Evolutionary conservation across 2,888 invertebrate species (phyloP).

Genomic region (Lapara coniferarum): DNA sequence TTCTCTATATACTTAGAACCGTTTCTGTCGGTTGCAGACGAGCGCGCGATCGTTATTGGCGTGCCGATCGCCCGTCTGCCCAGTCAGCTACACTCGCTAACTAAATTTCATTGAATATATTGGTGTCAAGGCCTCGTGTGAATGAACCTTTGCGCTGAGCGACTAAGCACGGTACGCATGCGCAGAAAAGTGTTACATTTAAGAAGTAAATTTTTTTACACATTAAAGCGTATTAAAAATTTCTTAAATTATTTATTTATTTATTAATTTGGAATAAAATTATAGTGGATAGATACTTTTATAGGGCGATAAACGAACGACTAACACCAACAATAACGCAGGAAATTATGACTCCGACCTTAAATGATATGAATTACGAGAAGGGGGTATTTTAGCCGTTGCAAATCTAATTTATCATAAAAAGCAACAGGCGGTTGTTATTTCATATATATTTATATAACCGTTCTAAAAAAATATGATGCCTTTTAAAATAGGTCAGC

Average conservation of each 20-base stretch:
- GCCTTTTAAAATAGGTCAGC: background rate
- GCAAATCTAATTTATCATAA: no score
- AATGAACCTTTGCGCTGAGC: slow-evolving; percentile 56
- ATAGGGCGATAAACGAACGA: no score
- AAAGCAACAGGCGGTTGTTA: background rate
- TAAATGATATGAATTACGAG: background rate
- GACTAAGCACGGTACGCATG: slow-evolving; percentile 22
- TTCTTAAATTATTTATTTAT: no score
- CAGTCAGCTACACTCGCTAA: slow-evolving; percentile 32
- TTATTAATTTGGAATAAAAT: no score
- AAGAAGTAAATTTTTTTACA: background rate
- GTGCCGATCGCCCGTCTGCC: slow-evolving; percentile 14
- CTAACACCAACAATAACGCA: no score
- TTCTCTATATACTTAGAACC: background rate
- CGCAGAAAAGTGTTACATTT: slow-evolving; percentile 9
- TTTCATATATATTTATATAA: background rate
- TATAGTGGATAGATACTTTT: no score
- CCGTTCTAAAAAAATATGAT: background rate
- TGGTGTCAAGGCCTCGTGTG: slow-evolving; percentile 68
- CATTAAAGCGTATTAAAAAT: no score
- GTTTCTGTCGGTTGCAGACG: slow-evolving; percentile 15
- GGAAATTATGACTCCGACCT: background rate
- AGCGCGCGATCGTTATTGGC: background rate
- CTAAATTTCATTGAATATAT: slow-evolving; percentile 53
- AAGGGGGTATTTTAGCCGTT: no score